Conservation (phyloP, 1,140 invertebrate genomes). For the Diplogasteroides magnus region DNA sequence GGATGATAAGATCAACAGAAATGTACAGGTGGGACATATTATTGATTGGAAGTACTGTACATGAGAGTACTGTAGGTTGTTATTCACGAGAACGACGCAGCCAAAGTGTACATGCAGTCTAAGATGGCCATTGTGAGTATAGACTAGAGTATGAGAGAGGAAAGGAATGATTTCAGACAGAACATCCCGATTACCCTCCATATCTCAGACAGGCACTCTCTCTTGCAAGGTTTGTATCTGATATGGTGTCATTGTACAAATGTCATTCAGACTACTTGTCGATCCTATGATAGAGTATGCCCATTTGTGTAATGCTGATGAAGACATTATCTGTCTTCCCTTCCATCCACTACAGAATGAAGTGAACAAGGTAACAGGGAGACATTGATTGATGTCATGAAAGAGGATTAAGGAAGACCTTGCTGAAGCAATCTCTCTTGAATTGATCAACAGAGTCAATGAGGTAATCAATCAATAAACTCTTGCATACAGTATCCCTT, state of each 20-base stretch:
- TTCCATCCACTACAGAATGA: conserved; percentile 75
- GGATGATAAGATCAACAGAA: neutral
- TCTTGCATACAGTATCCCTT: conserved; percentile 15
- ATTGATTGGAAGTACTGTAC: neutral
- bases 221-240: conserved; percentile 75
- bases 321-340: conserved; percentile 87
- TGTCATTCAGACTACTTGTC: too few species aligned
- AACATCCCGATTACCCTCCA: conserved; percentile 44
- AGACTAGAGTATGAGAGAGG: too few species aligned
- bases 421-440: conserved; percentile 32
- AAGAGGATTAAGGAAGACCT: conserved; percentile 34
- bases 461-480: conserved; percentile 32
- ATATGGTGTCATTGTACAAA: too few species aligned
- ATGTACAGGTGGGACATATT: neutral
- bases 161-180: conserved; percentile 42
- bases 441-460: conserved; percentile 51
- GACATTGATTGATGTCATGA: neutral
- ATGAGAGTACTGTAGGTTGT: conserved; percentile 3
- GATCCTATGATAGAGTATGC: conserved; percentile 93
- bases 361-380: conserved; percentile 27
- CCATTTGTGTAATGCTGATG: conserved; percentile 85
- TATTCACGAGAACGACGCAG: conserved; percentile 2
- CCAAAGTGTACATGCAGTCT: conserved; percentile 19
- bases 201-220: conserved; percentile 67
- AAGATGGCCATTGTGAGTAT: conserved; percentile 3